phyloP scores from a whole-genome alignment of 64 coral and sea anemone species.

The Astreopora myriophthalma region DNA sequence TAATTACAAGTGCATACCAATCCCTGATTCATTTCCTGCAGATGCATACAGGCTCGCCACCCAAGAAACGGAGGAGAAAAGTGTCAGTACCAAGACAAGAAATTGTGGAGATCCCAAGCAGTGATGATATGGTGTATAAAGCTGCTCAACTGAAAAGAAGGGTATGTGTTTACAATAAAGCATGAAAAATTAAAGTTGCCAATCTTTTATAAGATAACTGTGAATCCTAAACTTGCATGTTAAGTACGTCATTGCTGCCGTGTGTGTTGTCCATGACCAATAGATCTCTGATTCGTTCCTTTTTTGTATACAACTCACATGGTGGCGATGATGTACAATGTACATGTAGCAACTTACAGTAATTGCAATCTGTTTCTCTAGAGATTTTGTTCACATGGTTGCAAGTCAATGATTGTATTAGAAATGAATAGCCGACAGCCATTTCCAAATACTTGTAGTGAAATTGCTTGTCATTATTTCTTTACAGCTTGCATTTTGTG shows the following conservation, averaged over 20 bases:
- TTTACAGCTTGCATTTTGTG: slow-evolving; percentile 79
- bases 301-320: too few species aligned
- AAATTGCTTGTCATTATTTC: neutral
- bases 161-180: neutral
- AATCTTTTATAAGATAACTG: too few species aligned
- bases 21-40: neutral
- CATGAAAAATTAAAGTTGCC: neutral
- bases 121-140: slow-evolving; percentile 36
- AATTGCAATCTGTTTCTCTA: too few species aligned
- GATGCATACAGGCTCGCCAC: neutral
- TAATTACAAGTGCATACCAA: neutral
- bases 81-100: neutral
- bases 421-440: too few species aligned
- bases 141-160: slow-evolving; percentile 68
- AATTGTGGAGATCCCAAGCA: neutral
- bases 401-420: too few species aligned
- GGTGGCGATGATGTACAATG: too few species aligned
- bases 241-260: too few species aligned
- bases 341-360: neutral
- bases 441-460: too few species aligned
- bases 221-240: too few species aligned
- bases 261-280: too few species aligned
- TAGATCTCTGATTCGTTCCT: too few species aligned
- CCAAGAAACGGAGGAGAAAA: neutral
- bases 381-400: too few species aligned